These are phyloP conservation scores for Monomorium pharaonis DNA, from an alignment of 1,140 invertebrate genomes.

Conservation along the genomic window DNA sequence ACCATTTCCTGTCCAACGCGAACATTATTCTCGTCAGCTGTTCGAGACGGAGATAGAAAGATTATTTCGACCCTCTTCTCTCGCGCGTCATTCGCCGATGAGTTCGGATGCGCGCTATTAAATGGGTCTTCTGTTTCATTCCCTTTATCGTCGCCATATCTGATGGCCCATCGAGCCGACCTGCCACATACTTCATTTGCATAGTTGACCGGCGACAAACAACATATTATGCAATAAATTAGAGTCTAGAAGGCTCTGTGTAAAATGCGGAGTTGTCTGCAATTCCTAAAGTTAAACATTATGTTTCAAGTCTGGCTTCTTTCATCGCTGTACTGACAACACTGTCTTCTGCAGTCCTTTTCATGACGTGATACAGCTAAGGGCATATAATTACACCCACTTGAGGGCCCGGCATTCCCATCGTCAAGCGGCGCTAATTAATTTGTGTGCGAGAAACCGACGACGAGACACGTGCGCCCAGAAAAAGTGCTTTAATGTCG, in stretches of 20 bases:
- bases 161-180: slow-evolving; percentile 66
- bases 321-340: slow-evolving; percentile 12
- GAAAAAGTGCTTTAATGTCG: slow-evolving; percentile 57
- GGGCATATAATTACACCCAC: slow-evolving; percentile 76
- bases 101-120: slow-evolving; percentile 18
- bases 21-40: slow-evolving; percentile 70
- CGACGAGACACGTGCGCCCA: slow-evolving; percentile 65
- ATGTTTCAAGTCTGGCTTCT: slow-evolving; percentile 41
- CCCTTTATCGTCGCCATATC: slow-evolving; percentile 59
- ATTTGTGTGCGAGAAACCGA: slow-evolving; percentile 64
- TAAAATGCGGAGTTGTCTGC: neutral
- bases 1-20: slow-evolving; percentile 67
- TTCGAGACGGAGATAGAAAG: slow-evolving; percentile 40
- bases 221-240: neutral
- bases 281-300: slow-evolving; percentile 4
- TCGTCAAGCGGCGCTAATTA: slow-evolving; percentile 68
- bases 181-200: slow-evolving; percentile 58
- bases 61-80: slow-evolving; percentile 40
- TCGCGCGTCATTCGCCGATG: slow-evolving; percentile 1
- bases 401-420: slow-evolving; percentile 65
- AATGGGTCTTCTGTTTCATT: slow-evolving; percentile 42
- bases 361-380: slow-evolving; percentile 48
- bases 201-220: slow-evolving; percentile 54
- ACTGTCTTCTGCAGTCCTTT: slow-evolving; percentile 33
- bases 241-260: neutral